phyloP scores from a whole-genome alignment of 2,888 invertebrate genomes.

The Dorcus parallelipipedus region DNA sequence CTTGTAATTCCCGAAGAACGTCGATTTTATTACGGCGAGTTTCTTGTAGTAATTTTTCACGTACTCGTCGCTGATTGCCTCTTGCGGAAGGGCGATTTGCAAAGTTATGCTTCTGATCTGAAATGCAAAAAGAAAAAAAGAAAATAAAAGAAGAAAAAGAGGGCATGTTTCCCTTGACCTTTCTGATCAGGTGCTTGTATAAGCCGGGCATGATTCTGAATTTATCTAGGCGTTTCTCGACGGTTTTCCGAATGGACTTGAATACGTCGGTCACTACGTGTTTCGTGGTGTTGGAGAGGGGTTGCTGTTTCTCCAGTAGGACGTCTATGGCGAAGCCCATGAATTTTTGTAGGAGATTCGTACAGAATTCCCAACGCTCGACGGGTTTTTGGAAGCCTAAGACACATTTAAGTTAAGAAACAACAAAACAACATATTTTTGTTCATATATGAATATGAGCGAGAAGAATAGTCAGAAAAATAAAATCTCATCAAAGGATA shows the following conservation, averaged over 20 bases:
- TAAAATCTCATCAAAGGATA: no score
- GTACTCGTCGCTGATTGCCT: constrained; percentile 38
- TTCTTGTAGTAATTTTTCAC: constrained; percentile 47
- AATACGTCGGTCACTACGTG: constrained; percentile 33
- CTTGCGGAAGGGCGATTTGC: constrained; percentile 49
- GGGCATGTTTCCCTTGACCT: constrained; percentile 36
- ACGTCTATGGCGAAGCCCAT: constrained; percentile 52
- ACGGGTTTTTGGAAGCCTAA: constrained; percentile 34
- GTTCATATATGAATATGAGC: no score
- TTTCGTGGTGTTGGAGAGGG: constrained; percentile 31
- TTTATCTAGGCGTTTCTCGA: constrained; percentile 29
- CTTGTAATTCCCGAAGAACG: constrained; percentile 54
- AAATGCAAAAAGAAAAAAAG: constrained; percentile 14
- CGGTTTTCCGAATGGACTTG: constrained; percentile 29
- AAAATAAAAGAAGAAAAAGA: background rate
- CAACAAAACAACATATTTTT: background rate
- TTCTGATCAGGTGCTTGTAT: constrained; percentile 40
- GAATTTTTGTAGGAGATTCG: constrained; percentile 47
- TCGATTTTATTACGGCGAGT: constrained; percentile 49
- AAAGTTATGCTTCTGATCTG: constrained; percentile 50
- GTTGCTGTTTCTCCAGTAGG: constrained; percentile 41
- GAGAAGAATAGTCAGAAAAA: no score
- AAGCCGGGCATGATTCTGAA: constrained; percentile 30
- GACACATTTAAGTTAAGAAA: constrained; percentile 10
- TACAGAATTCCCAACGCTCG: constrained; percentile 55